Base-by-base conservation (phyloP, 2,888 invertebrate species). In the Microctonus hyperodae region DNA sequence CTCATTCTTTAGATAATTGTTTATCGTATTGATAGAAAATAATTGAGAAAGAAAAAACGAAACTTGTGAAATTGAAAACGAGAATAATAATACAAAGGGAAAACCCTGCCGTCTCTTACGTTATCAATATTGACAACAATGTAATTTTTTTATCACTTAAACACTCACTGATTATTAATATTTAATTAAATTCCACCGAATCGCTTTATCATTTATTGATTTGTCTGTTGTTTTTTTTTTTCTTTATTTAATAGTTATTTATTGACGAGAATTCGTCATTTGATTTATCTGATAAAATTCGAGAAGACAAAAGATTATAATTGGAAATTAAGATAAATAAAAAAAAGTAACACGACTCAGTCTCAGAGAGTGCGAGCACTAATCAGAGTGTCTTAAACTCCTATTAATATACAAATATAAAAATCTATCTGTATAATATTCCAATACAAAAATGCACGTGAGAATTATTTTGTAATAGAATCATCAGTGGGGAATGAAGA, bases 341-440 rank as follows among this genome's bases (percentile, higher is more conserved):
- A 44, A 20, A 3, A 16, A 44, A 1, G 16, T 16, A 1, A 37
- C 4, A 16, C 44, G 44, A 20, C 16, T n/a, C n/a, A n/a, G 1
- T 20, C 16, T 44, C 16, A 7, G 6, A n/a, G n/a, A 69, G 61
- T 53, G 64, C 70, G 65, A 67, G 63, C 62, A 53, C 73, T 71
- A 75, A 75, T 77, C 74, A 72, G 68, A 71, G 68, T 72, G 70
- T 73, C 73, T 69, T 71, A 69, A 64, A 65, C 64, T 69, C 75
- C 74, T 74, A 75, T 75, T 75, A 72, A 69, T 44, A 44, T 20
- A 44, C 6, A 16, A 5, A 16, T 16, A 16, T 16, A 7, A 4
- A 7, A 4, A 44, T n/a, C n/a, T 44, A 40, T 40, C 13, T 40
- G n/a, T 40, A 40, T 40, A n/a, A 7, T 28, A 7, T 28, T 5